Conservation (phyloP, 35 echinoderm and acorn worm genomes). For the Acanthaster planci region DNA sequence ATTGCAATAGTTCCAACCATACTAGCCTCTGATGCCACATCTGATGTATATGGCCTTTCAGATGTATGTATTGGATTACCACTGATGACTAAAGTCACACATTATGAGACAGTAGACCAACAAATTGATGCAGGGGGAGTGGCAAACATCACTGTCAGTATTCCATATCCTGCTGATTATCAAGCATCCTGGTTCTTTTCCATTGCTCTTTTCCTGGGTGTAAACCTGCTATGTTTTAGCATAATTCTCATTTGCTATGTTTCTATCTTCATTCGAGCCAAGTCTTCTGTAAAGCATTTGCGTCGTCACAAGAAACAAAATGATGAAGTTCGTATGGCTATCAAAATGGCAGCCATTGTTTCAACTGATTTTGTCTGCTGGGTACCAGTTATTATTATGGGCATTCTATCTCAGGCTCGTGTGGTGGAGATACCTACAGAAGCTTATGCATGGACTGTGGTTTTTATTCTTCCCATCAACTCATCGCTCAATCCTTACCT, state of each 20-base stretch:
- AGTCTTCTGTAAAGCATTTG: conserved; percentile 23
- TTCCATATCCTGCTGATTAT: conserved; percentile 34
- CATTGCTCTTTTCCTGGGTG: conserved; percentile 63
- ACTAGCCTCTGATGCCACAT: conserved; percentile 22
- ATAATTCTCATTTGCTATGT: conserved; percentile 58
- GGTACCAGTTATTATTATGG: conserved; percentile 82
- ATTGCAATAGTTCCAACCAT: conserved; percentile 45
- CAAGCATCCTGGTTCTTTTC: conserved; percentile 69
- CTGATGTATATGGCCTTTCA: conserved; percentile 60
- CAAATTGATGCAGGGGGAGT: conserved; percentile 12
- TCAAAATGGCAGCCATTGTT: conserved; percentile 81
- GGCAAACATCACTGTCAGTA: conserved; percentile 4
- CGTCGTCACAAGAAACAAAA: conserved; percentile 26
- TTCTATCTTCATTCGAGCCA: conserved; percentile 59
- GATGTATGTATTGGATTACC: conserved; percentile 81
- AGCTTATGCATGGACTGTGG: conserved; percentile 79
- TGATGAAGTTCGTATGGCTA: conserved; percentile 72
- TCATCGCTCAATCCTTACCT: conserved; percentile 84
- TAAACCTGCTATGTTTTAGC: conserved; percentile 62
- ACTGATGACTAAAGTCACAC: conserved; percentile 46
- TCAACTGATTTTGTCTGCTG: conserved; percentile 83
- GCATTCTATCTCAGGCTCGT: conserved; percentile 57
- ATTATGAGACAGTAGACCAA: conserved; percentile 9
- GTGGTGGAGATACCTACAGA: conserved; percentile 46
- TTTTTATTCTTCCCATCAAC: conserved; percentile 85